Conservation (phyloP, 92 coral and sea anemone genomes). For the Pocillopora meandrina region DNA sequence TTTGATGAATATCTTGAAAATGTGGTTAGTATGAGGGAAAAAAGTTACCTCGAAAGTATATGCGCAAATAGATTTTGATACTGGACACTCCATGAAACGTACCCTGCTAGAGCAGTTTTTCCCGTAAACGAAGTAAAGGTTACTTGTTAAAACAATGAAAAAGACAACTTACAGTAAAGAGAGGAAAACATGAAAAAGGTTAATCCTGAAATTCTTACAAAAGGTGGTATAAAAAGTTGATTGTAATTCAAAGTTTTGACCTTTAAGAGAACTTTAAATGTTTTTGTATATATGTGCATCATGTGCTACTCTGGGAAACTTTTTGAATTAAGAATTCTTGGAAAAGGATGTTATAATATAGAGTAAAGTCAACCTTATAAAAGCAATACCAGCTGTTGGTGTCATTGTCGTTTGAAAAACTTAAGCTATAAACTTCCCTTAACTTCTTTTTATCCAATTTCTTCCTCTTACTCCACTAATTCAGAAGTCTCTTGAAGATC, state of each 20-base stretch:
- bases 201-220: too few relatives aligned
- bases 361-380: neutral
- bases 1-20: conserved; percentile 41
- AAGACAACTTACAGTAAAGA: too few relatives aligned
- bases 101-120: too few relatives aligned
- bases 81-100: too few relatives aligned
- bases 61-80: neutral
- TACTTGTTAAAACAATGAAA: too few relatives aligned
- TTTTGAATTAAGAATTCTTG: neutral
- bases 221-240: neutral
- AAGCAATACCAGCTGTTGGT: neutral
- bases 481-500: conserved; percentile 27
- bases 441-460: neutral
- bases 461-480: conserved; percentile 8
- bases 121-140: too few relatives aligned
- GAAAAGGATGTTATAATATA: neutral
- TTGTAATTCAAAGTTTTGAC: neutral
- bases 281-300: neutral
- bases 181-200: too few relatives aligned
- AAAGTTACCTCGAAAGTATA: neutral
- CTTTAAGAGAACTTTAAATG: neutral
- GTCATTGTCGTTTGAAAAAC: neutral
- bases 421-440: neutral
- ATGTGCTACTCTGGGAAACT: too few relatives aligned
- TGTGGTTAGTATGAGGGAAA: conserved; percentile 10